Base-by-base conservation (phyloP, 2,113 vertebrate genomes). In the Calonectris borealis region DNA sequence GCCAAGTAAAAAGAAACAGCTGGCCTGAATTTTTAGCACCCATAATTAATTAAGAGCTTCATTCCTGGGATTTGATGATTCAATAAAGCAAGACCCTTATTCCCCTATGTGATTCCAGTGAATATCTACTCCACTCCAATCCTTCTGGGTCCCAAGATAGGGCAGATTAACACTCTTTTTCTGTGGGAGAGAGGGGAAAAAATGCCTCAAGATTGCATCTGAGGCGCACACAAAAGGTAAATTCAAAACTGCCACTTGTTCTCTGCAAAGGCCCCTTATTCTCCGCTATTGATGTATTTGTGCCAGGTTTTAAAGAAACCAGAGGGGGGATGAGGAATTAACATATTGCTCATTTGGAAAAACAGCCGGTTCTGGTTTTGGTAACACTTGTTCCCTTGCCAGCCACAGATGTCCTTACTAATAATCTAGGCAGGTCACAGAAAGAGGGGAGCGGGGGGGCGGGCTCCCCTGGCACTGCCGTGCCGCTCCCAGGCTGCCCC, bases 11-110 rank as follows among this genome's bases (percentile, higher is more conserved):
- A 95, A 97, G 97, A 97, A 98, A 98, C 98, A 98, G 98, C 98
- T 98, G 98, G 98, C 96, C 97, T 98, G 98, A 98, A 98, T 98
- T 98, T 98, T 98, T 98, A 98, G 98, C 98, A 97, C 98, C 98
- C 98, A 98, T 98, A 98, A 98, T 98, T 98, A 98, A 98, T 98
- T 98, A 98, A 98, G 97, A 96, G 96, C 96, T 98, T 98, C 97
- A 97, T 98, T 97, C 95, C 95, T 98, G 97, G 98, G 98, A 98
- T 98, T 98, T 98, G 97, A 98, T 98, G 98, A 98, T 98, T 98
- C 98, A 98, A 98, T 98, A 98, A 98, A 98, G 98, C 86, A 96
- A 97, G 97, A 97, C 97, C 94, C 96, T 97, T 97, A 97, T 97
- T 98, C 98, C 97, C 89, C 97, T 97, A 93, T 95, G 97, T 96